Evolutionary conservation across 2,113 vertebrate species (phyloP), one percentile per base, ranked within the genome.

Genomic region (Pterocles orientalis): DNA sequence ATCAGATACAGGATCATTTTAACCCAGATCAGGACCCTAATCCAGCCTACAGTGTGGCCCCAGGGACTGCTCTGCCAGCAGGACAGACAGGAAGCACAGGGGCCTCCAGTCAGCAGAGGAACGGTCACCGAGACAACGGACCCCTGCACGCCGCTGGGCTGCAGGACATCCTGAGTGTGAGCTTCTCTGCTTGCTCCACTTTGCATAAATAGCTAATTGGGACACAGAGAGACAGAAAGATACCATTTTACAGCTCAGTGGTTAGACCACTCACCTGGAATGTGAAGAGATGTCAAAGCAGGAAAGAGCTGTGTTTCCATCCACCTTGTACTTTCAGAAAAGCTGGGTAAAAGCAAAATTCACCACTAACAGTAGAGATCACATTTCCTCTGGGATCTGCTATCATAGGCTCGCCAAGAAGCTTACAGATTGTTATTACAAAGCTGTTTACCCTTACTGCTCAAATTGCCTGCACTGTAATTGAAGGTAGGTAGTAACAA

Each of bases 201-300:
- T 86, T 39, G n/a, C 53, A 83, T 90, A 83, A 94, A 93, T 96
- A 90, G 88, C 65, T 82, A 47, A 90, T 70, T 65, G 47, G 56
- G 47, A 80, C 68, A 86, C 58, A 73, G 54, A 76, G 18, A 61
- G 57, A 69, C 54, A 89, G 60, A 78, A 73, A 54, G 50, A 70
- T 36, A 91, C 11, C 17, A 29, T 28, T 92, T 93, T 28, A 65
- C 71, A 88, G 82, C 86, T 73, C 76, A 61, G 7, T 20, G 56
- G 51, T 86, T 54, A 81, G 36, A 76, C 48, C 3, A 2, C 53
- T 92, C 71, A 80, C 60, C 71, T 90, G 92, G 86, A 94, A 90
- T 54, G 51, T 3, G 0, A 80, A 88, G 65, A 76, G 50, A 12
- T 19, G 47, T 66, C 60, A 76, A 65, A 76, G 21, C 82, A 80